Evolutionary conservation across 2,797 vertebrate species (phyloP).

Genomic region (Ctenopoma multispine): DNA sequence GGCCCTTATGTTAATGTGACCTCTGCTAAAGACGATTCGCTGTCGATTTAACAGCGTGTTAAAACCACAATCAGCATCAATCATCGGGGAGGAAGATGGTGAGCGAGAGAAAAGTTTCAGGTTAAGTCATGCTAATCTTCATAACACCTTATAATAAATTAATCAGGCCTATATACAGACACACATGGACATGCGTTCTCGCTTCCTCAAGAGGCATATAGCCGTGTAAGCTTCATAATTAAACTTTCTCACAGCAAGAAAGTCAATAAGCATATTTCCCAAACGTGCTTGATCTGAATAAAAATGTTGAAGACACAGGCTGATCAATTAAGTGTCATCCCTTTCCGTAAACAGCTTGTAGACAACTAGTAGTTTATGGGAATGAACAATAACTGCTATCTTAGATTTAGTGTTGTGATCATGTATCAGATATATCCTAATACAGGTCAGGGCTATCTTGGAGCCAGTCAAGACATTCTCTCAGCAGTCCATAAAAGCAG

Average conservation of each 20-base stretch:
- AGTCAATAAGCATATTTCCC: neutral
- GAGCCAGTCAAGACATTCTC: conserved; percentile 52
- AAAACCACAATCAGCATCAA: conserved; percentile 70
- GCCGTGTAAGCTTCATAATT: conserved; percentile 34
- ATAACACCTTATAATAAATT: conserved; percentile 65
- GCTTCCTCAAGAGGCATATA: conserved; percentile 34
- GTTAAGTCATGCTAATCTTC: conserved; percentile 61
- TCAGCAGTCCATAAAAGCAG: conserved; percentile 64
- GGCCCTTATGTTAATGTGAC: conserved; percentile 77
- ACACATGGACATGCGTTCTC: conserved; percentile 7
- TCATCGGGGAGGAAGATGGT: conserved; percentile 63
- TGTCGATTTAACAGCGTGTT: conserved; percentile 76
- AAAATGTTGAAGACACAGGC: neutral
- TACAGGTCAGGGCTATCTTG: conserved; percentile 37
- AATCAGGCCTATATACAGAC: conserved; percentile 47
- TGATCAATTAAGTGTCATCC: neutral
- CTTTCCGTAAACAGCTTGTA: neutral
- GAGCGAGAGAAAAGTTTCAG: conserved; percentile 40
- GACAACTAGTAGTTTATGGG: conserved; percentile 30
- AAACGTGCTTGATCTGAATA: neutral
- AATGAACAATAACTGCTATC: conserved; percentile 2
- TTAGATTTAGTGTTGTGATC: conserved; percentile 48
- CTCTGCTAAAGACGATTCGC: conserved; percentile 71
- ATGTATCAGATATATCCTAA: conserved; percentile 42
- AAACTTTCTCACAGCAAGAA: neutral